phyloP scores from a whole-genome alignment of 53 echinoderm and acorn worm species.

The Temnopleurus reevesii region DNA sequence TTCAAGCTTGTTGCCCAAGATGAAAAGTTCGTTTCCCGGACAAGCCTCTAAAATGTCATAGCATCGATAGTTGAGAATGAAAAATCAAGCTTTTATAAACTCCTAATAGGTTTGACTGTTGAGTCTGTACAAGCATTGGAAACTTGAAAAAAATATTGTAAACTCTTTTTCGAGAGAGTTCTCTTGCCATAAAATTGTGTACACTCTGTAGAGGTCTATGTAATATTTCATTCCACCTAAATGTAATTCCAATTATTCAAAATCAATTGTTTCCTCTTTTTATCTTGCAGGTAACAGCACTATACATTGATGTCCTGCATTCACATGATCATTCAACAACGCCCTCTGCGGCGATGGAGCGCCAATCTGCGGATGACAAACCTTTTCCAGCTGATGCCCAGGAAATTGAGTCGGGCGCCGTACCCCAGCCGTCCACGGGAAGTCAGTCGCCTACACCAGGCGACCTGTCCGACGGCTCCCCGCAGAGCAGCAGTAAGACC shows the following conservation, averaged over 20 bases:
- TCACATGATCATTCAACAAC: background rate
- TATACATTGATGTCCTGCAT: constrained; percentile 22
- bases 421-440: background rate
- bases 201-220: too few species aligned
- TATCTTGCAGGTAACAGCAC: constrained; percentile 26
- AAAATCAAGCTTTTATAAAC: too few species aligned
- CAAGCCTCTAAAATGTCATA: too few species aligned
- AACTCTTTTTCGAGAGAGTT: too few species aligned
- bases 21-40: too few species aligned
- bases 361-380: background rate
- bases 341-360: constrained; percentile 54
- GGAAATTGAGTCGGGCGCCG: background rate
- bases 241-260: background rate
- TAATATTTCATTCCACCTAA: too few species aligned
- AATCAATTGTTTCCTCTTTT: background rate
- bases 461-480: background rate
- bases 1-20: too few species aligned
- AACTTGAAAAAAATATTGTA: too few species aligned
- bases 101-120: background rate
- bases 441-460: background rate
- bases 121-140: background rate
- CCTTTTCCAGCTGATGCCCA: background rate
- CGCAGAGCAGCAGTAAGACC: constrained; percentile 18
- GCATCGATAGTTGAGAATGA: too few species aligned
- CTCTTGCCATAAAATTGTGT: too few species aligned